phyloP scores from a whole-genome alignment of 2,888 invertebrate species.

The Synergus umbraculus region DNA sequence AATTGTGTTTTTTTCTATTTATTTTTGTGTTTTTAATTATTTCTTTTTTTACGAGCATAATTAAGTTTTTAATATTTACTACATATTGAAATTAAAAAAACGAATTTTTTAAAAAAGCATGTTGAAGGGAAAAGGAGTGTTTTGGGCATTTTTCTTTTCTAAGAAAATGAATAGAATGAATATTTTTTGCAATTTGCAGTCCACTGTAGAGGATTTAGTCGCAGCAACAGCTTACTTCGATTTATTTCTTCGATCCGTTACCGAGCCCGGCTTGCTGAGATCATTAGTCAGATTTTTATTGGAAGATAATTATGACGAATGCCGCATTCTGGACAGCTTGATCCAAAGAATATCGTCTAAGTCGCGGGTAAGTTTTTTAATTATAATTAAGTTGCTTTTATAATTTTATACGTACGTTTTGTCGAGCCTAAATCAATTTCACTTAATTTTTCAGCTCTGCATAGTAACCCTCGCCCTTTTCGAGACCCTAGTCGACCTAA shows the following conservation, averaged over 20 bases:
- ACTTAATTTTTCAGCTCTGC: slow-evolving; percentile 81
- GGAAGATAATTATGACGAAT: slow-evolving; percentile 90
- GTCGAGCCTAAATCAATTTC: slow-evolving; percentile 11
- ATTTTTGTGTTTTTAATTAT: not conserved
- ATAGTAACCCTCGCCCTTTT: slow-evolving; percentile 94
- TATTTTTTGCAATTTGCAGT: slow-evolving; percentile 82
- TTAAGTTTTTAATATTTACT: not conserved
- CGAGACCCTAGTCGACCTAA: slow-evolving; percentile 92
- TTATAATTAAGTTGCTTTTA: slow-evolving; percentile 8
- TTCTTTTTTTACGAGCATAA: not conserved
- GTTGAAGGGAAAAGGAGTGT: not conserved
- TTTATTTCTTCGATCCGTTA: slow-evolving; percentile 91
- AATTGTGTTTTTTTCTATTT: not conserved
- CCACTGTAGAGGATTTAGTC: slow-evolving; percentile 91
- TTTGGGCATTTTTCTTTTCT: not conserved
- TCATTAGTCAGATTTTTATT: slow-evolving; percentile 92
- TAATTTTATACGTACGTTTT: slow-evolving; percentile 34
- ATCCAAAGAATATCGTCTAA: slow-evolving; percentile 87
- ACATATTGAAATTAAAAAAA: not conserved
- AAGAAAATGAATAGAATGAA: slow-evolving; percentile 11
- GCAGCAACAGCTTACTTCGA: slow-evolving; percentile 96
- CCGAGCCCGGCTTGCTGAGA: slow-evolving; percentile 89
- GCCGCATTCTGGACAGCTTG: slow-evolving; percentile 89
- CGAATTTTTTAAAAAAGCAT: slow-evolving; percentile 12
- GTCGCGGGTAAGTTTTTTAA: slow-evolving; percentile 82